Conservation (phyloP, 2,113 vertebrate species). For the Pseudopipra pipra region DNA sequence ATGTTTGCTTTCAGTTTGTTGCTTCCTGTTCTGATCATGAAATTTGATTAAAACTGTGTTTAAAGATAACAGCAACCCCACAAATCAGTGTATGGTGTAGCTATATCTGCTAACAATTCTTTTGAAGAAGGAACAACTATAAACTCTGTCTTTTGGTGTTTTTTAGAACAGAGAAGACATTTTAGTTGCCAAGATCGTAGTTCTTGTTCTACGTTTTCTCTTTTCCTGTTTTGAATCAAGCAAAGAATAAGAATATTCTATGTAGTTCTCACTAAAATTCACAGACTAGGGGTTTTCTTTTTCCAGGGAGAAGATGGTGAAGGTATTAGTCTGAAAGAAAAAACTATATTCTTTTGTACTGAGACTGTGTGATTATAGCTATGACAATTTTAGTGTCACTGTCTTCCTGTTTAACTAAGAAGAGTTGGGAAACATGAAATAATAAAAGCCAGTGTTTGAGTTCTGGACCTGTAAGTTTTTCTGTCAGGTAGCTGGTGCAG, state of each 20-base stretch:
- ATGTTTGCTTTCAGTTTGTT: slow-evolving; percentile 26
- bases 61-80: background rate
- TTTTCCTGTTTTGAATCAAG: background rate
- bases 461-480: background rate
- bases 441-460: background rate
- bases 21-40: slow-evolving; percentile 12
- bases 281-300: background rate
- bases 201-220: background rate
- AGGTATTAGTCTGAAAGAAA: background rate
- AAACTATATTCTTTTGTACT: background rate
- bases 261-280: background rate
- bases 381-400: background rate
- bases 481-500: background rate
- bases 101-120: background rate
- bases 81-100: background rate
- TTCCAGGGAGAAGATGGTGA: background rate
- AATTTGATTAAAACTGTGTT: background rate
- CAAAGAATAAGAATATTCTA: background rate
- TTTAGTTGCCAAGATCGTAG: background rate
- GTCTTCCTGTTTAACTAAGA: background rate
- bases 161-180: background rate
- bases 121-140: background rate
- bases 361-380: background rate
- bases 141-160: background rate
- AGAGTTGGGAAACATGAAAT: background rate